Conservation (phyloP, 2,113 vertebrate species). For the Oncorhynchus tshawytscha region DNA sequence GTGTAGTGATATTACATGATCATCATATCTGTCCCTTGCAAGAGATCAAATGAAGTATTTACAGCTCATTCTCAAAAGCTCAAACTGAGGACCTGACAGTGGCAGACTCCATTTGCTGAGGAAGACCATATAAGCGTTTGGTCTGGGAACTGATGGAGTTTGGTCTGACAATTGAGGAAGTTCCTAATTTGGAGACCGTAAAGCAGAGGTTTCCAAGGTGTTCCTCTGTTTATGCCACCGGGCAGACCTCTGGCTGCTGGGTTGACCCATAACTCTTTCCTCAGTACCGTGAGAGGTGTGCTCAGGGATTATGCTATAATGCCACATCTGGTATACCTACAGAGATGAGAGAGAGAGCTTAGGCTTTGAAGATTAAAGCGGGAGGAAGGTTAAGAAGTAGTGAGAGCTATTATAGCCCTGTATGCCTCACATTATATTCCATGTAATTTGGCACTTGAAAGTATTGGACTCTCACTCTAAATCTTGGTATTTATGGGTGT, state of each 20-base stretch:
- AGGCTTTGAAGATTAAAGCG: conserved; percentile 64
- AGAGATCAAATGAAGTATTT: background rate
- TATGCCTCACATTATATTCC: conserved; percentile 22
- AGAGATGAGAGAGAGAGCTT: background rate
- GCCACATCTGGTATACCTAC: conserved; percentile 65
- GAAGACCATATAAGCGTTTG: background rate
- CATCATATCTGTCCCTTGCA: background rate
- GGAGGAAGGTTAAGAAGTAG: conserved; percentile 21
- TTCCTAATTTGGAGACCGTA: conserved; percentile 7
- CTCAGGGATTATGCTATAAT: conserved; percentile 46
- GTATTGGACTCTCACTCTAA: background rate
- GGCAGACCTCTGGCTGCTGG: conserved; percentile 38
- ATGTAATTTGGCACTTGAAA: conserved; percentile 4
- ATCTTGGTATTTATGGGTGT: background rate
- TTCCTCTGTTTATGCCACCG: conserved; percentile 44
- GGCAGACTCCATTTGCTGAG: background rate
- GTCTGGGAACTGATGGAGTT: background rate
- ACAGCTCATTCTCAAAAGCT: background rate
- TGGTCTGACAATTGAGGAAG: background rate
- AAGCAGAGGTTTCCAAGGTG: conserved; percentile 43
- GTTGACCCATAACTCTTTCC: conserved; percentile 56
- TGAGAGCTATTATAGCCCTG: conserved; percentile 24
- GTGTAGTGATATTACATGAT: background rate
- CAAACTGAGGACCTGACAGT: background rate
- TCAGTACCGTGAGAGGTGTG: conserved; percentile 63